Base-by-base conservation (phyloP, 2,888 invertebrate species). In the Entomobrya multifasciata region DNA sequence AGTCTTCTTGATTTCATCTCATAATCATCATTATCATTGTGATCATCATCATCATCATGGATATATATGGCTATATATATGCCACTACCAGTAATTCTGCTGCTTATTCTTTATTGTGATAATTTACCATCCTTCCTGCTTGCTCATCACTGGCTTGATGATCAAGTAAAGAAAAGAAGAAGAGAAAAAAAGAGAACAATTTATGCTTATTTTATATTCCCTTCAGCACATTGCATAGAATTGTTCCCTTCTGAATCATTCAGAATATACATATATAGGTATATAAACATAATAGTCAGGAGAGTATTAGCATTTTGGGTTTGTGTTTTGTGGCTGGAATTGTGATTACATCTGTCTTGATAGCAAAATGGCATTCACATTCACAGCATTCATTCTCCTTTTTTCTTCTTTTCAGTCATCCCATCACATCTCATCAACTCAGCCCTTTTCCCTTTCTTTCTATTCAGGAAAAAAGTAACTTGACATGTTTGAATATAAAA, bases 161-260 rank as follows among this genome's bases (percentile, higher is more conserved):
- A 57, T 44, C 60, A 77, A 82, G 27, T n/a, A n/a, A n/a, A n/a
- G n/a, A n/a, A 55, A 13, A 22, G 41, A 76, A 36, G 67, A 44
- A 60, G 27, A 62, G 5, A 25, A 41, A 77, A 44, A 84, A 52
- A 27, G 74, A 65, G 86, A 86, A 86, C 80, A 86, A 86, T 80
- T 74, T 74, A 30, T n/a, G n/a, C 80, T 49, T 80, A 80, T 86
- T 86, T 86, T 57, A 86, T 80, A 80, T 83, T 84, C 87, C 84
- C 87, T 83, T 83, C 83, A 87, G 87, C 84, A 72, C 86, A 72
- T 81, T 62, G 80, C 65, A n/a, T n/a, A n/a, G 84, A 89, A 89
- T 89, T 87, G 87, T 85, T 89, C 89, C 88, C 87, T 44, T 72
- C 78, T 88, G 89, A 87, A 87, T 88, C 89, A 87, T 89, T 88